A percentile compares a stretch with the other conserved stretches of the same genome.
These are phyloP conservation scores for Diglossa cyanea DNA, from an alignment of 2,797 vertebrate genomes.

Conservation along the genomic window DNA sequence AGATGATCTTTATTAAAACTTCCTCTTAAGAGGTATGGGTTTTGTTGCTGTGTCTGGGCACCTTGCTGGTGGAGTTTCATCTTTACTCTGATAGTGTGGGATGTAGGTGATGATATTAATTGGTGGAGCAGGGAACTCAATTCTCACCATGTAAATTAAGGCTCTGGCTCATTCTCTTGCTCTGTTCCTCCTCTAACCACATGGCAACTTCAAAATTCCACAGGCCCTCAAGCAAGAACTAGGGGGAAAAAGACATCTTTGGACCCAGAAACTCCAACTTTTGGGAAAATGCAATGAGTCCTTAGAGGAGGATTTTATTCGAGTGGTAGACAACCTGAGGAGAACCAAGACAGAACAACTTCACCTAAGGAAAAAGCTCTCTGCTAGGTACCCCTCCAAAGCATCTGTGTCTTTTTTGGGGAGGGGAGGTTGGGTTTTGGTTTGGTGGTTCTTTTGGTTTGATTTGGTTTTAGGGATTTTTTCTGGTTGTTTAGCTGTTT, in stretches of 20 bases:
- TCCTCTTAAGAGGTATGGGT: background rate
- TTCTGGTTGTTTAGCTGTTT: background rate
- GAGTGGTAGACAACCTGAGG: slow-evolving; percentile 83
- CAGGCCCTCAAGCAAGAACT: slow-evolving; percentile 70
- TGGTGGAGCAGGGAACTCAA: background rate
- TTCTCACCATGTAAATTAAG: background rate
- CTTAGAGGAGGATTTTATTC: slow-evolving; percentile 84
- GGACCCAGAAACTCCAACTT: slow-evolving; percentile 79
- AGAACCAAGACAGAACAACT: slow-evolving; percentile 84
- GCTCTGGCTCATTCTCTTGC: background rate
- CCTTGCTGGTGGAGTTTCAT: background rate
- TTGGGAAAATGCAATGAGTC: slow-evolving; percentile 83
- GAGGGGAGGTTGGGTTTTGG: background rate
- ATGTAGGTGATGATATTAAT: background rate
- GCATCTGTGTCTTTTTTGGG: fast-evolving
- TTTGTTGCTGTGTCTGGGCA: background rate
- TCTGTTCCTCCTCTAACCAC: background rate
- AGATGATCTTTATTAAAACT: background rate
- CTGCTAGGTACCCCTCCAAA: slow-evolving; percentile 78
- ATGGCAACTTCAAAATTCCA: background rate
- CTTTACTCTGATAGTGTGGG: background rate
- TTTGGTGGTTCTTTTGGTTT: too few relatives aligned
- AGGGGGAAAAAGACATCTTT: slow-evolving; percentile 75
- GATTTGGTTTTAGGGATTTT: too few relatives aligned
- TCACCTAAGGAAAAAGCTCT: slow-evolving; percentile 76